phyloP scores from a whole-genome alignment of 2,888 invertebrate genomes.

The Morinoia aosen region DNA sequence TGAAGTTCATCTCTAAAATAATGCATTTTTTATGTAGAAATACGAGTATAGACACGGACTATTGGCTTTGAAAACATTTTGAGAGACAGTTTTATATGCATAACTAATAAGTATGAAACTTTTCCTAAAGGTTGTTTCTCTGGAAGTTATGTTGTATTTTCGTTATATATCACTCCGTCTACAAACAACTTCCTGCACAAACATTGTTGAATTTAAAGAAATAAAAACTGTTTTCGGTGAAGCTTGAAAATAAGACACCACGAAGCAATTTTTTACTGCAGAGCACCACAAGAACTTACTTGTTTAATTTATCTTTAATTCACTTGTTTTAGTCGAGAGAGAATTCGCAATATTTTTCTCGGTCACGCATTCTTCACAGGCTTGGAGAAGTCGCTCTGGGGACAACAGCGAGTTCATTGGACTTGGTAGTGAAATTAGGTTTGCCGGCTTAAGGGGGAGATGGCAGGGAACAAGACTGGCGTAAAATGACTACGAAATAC shows the following conservation, averaged over 20 bases:
- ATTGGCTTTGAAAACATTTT: no score
- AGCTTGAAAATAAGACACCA: neutral
- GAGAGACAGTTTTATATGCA: no score
- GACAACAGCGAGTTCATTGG: neutral
- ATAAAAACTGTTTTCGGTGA: no score
- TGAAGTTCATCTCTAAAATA: no score
- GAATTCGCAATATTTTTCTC: neutral
- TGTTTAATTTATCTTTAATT: neutral
- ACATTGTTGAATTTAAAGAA: no score
- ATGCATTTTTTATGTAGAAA: no score
- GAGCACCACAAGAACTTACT: neutral
- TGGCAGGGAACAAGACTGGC: conserved; percentile 16
- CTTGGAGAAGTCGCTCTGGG: neutral
- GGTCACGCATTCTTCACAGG: neutral
- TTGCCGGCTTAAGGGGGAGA: neutral
- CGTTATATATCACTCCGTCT: neutral
- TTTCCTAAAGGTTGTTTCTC: neutral
- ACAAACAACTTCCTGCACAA: neutral
- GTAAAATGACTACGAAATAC: conserved; percentile 51
- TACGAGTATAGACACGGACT: no score
- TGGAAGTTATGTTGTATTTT: neutral
- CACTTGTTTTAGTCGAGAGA: neutral
- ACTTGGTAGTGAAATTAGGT: conserved; percentile 38
- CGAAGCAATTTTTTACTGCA: neutral
- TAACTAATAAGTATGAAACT: no score